Evolutionary conservation across 2,797 vertebrate genomes (phyloP), one percentile per base, ranked within the genome.

Genomic region (Girardinus metallicus): DNA sequence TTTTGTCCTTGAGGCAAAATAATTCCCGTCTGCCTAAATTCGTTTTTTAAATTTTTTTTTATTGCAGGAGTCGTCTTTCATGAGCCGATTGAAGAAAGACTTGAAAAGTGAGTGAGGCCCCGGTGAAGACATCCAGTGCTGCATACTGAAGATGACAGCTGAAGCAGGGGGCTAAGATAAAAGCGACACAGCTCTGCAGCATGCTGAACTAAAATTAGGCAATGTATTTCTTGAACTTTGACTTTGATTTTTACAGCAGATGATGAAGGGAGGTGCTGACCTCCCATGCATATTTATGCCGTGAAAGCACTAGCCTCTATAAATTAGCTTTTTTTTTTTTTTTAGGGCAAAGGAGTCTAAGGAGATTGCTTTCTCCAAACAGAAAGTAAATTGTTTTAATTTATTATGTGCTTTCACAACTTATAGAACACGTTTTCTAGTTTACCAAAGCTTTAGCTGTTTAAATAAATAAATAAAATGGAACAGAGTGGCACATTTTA

Each of bases 41-140:
- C 15, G 34, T 16, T 39, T 23, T 3, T 10, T 36, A n/a, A n/a
- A n/a, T 31, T 86, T 5, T 91, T 5, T 91, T 86, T 80, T 66
- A 16, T 91, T 90, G 36, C 91, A 96, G 95, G 95, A 89, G 18
- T 93, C 94, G 81, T 80, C 87, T 73, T 93, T 95, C 88, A 82
- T 94, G 83, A 77, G 90, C 75, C 88, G 83, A 86, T 89, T 93
- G 75, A 91, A 80, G 73, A 88, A 82, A 73, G 88, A 87, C 76
- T 84, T 87, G 74, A 82, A 90, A 79, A 89, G 82, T 72, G 60
- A 16, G 62, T 80, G 88, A 91, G 76, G 78, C 78, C 74, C 82
- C 46, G 2, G 29, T 82, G 90, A 86, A 76, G 90, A 83, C 74
- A 15, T 80, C 78, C 84, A 64, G 70, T 11, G 31, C 83, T 76